Percentiles rank a stretch among this genome's conserved stretches.
These are phyloP conservation scores for Paraplagusia blochii DNA, from an alignment of 2,113 vertebrate genomes.

Conservation along the genomic window DNA sequence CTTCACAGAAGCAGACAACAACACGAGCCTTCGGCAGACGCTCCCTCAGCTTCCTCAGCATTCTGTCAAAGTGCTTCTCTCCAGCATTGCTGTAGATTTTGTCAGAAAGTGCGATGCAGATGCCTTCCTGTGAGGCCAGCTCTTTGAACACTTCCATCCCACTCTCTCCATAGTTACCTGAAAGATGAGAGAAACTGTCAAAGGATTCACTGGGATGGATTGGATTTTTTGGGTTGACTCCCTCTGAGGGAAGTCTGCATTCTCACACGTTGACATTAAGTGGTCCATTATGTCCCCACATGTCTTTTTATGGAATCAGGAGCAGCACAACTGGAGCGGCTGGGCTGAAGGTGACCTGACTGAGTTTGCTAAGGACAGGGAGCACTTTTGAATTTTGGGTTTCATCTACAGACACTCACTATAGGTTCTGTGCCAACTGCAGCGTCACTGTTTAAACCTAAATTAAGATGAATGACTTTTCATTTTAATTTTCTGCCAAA, in stretches of 20 bases:
- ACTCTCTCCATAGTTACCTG: conserved; percentile 97
- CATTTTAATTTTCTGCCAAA: too few species aligned
- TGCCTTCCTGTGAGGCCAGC: conserved; percentile 89
- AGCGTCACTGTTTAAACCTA: neutral
- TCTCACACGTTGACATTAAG: conserved; percentile 8
- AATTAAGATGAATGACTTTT: neutral
- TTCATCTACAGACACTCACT: neutral
- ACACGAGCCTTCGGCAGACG: conserved; percentile 92
- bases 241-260: neutral
- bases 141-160: conserved; percentile 99
- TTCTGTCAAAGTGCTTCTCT: conserved; percentile 94
- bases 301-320: conserved; percentile 33
- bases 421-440: neutral
- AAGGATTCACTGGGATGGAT: too few species aligned
- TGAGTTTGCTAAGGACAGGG: neutral
- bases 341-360: conserved; percentile 23
- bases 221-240: neutral
- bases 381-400: conserved; percentile 5
- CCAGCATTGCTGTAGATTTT: conserved; percentile 99
- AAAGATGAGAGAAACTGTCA: conserved; percentile 16
- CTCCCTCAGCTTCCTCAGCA: conserved; percentile 90
- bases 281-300: conserved; percentile 2
- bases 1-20: conserved; percentile 97
- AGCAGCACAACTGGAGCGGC: conserved; percentile 20
- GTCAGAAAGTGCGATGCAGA: conserved; percentile 95